Evolutionary conservation across 1,140 invertebrate genomes (phyloP), one percentile per base, ranked within the genome.

Genomic region (Ctenoplectra terminalis): DNA sequence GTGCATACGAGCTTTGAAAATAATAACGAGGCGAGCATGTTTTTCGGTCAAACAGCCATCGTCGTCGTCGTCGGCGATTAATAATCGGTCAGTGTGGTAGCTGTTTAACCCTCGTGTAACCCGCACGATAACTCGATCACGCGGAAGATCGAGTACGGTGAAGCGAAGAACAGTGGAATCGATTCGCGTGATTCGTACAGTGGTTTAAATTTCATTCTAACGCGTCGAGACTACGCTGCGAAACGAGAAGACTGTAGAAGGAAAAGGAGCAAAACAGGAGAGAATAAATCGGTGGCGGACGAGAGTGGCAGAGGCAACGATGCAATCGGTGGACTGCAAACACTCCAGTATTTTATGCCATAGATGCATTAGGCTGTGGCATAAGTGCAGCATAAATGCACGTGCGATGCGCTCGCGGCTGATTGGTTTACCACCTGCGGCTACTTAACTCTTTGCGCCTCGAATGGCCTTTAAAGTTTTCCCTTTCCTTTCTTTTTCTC

Each of bases 341-440:
- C 20, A 54, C 58, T 58, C 61, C 43, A 2, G 5, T 26, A n/a
- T 40, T 70, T 70, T 69, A 54, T 70, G 34, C 46, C 56, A 3
- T 46, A 15, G 72, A 64, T 50, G 61, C 80, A 43, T 77, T 77
- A 77, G 73, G 54, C 46, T 17, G 20, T 31, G 23, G 79, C 61
- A 31, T 75, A 81, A 81, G 61, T 75, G 46, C 54, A 48, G 56
- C 73, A 76, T 76, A 82, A 77, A 72, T 77, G 80, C 74, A 76
- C 66, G 73, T 34, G 48, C 64, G 46, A 58, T 82, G 37, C 64
- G 46, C 72, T 70, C 43, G 80, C 20, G 73, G 73, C 73, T 82
- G 80, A 82, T 82, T 77, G 80, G 80, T 82, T 82, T 82, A 82
- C 80, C 80, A 82, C 80, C 80, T 77, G 80, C 80, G 54, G 80